Conservation (phyloP, 2,113 vertebrate genomes). For the Cyphomyrus discorhynchus region DNA sequence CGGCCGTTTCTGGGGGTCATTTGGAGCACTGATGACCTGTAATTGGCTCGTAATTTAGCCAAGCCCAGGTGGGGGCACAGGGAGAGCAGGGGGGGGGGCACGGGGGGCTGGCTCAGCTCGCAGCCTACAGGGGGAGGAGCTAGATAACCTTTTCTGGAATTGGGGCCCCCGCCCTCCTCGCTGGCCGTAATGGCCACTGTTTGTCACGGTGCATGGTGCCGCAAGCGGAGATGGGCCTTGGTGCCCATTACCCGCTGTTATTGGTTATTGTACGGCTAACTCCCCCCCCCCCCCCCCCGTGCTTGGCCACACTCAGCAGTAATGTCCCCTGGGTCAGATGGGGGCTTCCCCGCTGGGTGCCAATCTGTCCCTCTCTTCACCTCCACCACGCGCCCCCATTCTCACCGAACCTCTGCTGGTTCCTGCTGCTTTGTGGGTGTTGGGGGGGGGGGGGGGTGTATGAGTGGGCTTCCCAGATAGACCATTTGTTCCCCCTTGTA, state of each 20-base stretch:
- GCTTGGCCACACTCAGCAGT: background rate
- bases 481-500: background rate
- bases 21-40: conserved; percentile 53
- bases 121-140: conserved; percentile 32
- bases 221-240: background rate
- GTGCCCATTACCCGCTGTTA: background rate
- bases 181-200: background rate
- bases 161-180: conserved; percentile 13
- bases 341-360: background rate
- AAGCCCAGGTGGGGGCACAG: conserved; percentile 21
- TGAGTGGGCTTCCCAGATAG: background rate
- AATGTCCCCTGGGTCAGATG: background rate
- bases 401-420: background rate
- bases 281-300: background rate
- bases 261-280: background rate
- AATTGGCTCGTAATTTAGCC: conserved; percentile 46
- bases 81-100: too few species aligned
- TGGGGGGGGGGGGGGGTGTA: background rate
- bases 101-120: background rate
- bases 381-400: background rate
- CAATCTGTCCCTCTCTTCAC: background rate
- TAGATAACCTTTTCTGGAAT: conserved; percentile 44
- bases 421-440: background rate
- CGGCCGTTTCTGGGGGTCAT: conserved; percentile 37
- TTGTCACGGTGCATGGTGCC: background rate